A percentile compares a stretch with the other conserved stretches of the same genome.
These are phyloP conservation scores for Pogonomyrmex californicus DNA, from an alignment of 1,140 invertebrate species.

Conservation along the genomic window DNA sequence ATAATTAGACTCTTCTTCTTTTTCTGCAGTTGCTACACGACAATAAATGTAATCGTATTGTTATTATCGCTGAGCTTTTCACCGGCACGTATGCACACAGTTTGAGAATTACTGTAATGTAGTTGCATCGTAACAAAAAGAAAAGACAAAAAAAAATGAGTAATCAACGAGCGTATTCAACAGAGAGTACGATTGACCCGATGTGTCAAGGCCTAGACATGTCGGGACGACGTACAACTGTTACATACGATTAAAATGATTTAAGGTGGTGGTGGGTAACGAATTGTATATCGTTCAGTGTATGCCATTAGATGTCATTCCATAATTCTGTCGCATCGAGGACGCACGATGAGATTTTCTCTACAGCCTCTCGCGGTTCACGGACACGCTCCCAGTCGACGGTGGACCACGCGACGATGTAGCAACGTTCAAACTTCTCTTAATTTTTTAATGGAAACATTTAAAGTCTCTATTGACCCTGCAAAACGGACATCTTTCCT, in stretches of 20 bases:
- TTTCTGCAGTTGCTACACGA: slow-evolving; percentile 73
- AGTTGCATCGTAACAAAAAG: slow-evolving; percentile 71
- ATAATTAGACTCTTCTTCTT: slow-evolving; percentile 68
- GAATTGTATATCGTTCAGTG: slow-evolving; percentile 75
- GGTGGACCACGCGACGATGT: slow-evolving; percentile 80
- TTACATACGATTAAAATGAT: slow-evolving; percentile 68
- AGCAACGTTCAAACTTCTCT: slow-evolving; percentile 63
- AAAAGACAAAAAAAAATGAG: slow-evolving; percentile 18
- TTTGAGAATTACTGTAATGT: slow-evolving; percentile 80
- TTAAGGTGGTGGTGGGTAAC: slow-evolving; percentile 83
- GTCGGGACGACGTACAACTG: slow-evolving; percentile 66
- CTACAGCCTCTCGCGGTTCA: slow-evolving; percentile 81
- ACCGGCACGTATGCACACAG: slow-evolving; percentile 67
- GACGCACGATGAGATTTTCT: slow-evolving; percentile 64
- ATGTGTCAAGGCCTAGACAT: slow-evolving; percentile 81
- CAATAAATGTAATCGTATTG: slow-evolving; percentile 78
- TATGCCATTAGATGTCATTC: slow-evolving; percentile 83
- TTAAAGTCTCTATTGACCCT: slow-evolving; percentile 62
- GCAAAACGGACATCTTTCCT: slow-evolving; percentile 71
- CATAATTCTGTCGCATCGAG: slow-evolving; percentile 83
- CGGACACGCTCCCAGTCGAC: slow-evolving; percentile 78
- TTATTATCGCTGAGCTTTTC: slow-evolving; percentile 66
- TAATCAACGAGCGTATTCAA: slow-evolving; percentile 51
- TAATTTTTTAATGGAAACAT: slow-evolving; percentile 62
- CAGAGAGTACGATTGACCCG: slow-evolving; percentile 57